Evolutionary conservation across 2,888 invertebrate species (phyloP).

Genomic region (Caenorhabditis sinica): DNA sequence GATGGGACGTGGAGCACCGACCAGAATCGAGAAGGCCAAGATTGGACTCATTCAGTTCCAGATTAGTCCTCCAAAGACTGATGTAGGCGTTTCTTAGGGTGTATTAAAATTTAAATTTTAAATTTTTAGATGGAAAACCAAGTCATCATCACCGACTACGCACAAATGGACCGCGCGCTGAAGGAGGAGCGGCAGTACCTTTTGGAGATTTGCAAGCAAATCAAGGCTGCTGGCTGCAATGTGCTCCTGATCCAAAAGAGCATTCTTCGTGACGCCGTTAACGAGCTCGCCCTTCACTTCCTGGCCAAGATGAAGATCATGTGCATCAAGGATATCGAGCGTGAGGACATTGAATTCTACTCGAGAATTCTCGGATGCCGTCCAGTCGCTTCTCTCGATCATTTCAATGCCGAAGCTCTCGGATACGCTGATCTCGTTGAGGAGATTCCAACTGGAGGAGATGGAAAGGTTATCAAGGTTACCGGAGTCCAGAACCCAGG

Average conservation of each 20-base stretch:
- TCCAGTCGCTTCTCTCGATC: slow-evolving; percentile 98
- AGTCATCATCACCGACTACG: slow-evolving; percentile 95
- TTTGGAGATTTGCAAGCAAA: slow-evolving; percentile 97
- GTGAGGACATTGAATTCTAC: slow-evolving; percentile 98
- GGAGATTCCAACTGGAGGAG: slow-evolving; percentile 92
- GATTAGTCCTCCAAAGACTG: slow-evolving; percentile 99
- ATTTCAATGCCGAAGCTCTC: slow-evolving; percentile 94
- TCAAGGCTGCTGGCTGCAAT: slow-evolving; percentile 98
- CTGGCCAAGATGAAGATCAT: slow-evolving; percentile 98
- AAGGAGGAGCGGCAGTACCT: slow-evolving; percentile 98
- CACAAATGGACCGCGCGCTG: slow-evolving; percentile 99
- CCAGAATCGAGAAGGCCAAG: slow-evolving; percentile 96
- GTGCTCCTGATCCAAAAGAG: slow-evolving; percentile 94
- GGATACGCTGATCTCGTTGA: slow-evolving; percentile 95
- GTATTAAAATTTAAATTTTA: neutral
- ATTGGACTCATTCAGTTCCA: slow-evolving; percentile 99
- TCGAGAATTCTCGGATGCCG: slow-evolving; percentile 87
- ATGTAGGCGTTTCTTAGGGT: slow-evolving; percentile 87
- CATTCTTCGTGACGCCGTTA: slow-evolving; percentile 93
- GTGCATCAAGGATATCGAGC: slow-evolving; percentile 97
- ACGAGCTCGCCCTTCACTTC: slow-evolving; percentile 97
- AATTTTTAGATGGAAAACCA: slow-evolving; percentile 87
- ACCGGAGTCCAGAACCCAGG: slow-evolving; percentile 93
- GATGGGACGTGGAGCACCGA: slow-evolving; percentile 92
- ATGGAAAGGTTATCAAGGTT: slow-evolving; percentile 92